These are phyloP conservation scores for zebrafish (Danio rerio) DNA, from an alignment of 2,113 vertebrate species.

Conservation along the genomic window GRCz12tu NC_133198.1:9052001-9052500, in stretches of 20 bases:
- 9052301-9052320: background rate
- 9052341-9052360: background rate
- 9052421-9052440: too few species aligned
- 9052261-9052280: background rate
- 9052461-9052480: too few species aligned
- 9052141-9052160: constrained; percentile 24
- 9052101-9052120: constrained; percentile 42
- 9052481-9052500: too few species aligned
- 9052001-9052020: constrained; percentile 48
- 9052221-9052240: constrained; percentile 25
- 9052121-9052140: constrained; percentile 51
- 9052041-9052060: constrained; percentile 44
- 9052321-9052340: background rate
- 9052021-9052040: constrained; percentile 46
- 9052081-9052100: constrained; percentile 35
- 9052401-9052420: too few species aligned
- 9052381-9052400: too few species aligned
- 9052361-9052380: background rate
- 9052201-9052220: constrained; percentile 11
- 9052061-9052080: constrained; percentile 47
- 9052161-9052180: constrained; percentile 37
- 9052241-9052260: background rate
- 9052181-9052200: constrained; percentile 13
- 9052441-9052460: too few species aligned
- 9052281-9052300: background rate